Base-by-base conservation (phyloP, 2,888 invertebrate species). In the Troides oblongomaculatus region DNA sequence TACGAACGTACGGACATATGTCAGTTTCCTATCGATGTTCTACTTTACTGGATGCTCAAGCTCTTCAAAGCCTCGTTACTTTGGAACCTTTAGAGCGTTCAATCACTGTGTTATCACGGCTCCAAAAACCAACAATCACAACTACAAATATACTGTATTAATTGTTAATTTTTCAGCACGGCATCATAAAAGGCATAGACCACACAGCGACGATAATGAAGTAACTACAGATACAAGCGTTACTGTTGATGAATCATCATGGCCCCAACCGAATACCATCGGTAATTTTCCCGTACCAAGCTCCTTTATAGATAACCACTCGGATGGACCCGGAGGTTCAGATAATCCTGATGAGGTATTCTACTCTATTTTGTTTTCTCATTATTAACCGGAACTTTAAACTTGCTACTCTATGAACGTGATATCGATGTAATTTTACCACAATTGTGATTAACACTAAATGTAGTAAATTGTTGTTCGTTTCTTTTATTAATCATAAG, bases 281-380 rank as follows among this genome's bases (percentile, higher is more conserved):
- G 18, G 30, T 25, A 61, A 43, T 43, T 69, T 69, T 53, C 25
- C 60, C n/a, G 61, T 69, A n/a, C 69, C 69, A 1, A 61, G 25
- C 23, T 23, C n/a, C 36, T 69, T 69, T 69, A 6, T 43, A 50
- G 14, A 69, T 64, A 23, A 57, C 43, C 43, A 43, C 23, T 25
- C 61, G 61, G 60, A 68, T 17, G 58, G 12, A 63, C 7, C 30
- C n/a, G n/a, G 25, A 53, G 50, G 25, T 18, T n/a, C 53, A 39
- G 56, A 25, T 50, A 21, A 62, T 50, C 21, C 58, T 25, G 65
- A 39, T 4, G 30, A 61, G 53, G 66, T 61, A 60, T 36, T 21
- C 14, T 50, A 14, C n/a, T 21, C 14, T 50, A 14, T 50, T 50
- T 17, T 12, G 2, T 14, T 18, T 50, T 50, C 18, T 50, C 50